Evolutionary conservation across 2,888 invertebrate species (phyloP).

Genomic region (Antheraea yamamai): DNA sequence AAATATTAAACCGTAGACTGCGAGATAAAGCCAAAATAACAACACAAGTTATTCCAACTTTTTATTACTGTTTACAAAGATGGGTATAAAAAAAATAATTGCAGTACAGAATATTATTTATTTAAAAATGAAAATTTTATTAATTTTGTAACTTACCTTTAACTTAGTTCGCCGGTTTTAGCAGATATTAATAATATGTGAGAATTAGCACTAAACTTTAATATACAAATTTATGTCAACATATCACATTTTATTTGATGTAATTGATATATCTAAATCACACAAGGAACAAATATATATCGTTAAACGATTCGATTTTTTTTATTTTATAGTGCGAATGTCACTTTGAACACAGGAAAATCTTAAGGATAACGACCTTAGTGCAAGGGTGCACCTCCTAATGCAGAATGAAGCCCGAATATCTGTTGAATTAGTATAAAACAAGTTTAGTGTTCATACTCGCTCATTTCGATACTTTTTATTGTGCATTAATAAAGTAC

Average conservation of each 20-base stretch:
- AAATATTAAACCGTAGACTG: no score
- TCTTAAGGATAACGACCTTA: constrained; percentile 15
- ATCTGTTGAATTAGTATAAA: constrained; percentile 4
- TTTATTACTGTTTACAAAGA: no score
- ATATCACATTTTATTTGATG: not conserved
- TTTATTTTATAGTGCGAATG: not conserved
- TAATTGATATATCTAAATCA: not conserved
- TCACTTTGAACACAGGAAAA: not conserved
- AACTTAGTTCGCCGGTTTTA: no score
- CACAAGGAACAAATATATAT: not conserved
- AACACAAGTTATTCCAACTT: no score
- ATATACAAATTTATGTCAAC: not conserved
- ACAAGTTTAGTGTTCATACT: not conserved
- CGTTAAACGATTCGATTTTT: not conserved
- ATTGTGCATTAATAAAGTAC: not conserved
- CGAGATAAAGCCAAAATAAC: no score
- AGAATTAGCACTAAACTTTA: not conserved
- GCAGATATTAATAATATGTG: not conserved
- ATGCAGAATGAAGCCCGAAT: constrained; percentile 15
- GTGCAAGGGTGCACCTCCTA: not conserved
- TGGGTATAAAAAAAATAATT: no score
- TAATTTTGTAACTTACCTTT: not conserved
- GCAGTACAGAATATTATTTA: no score
- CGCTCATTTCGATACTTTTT: not conserved
- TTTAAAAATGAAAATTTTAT: not conserved